phyloP scores from a whole-genome alignment of 1,140 invertebrate genomes.

The Scaptomyza hsui region DNA sequence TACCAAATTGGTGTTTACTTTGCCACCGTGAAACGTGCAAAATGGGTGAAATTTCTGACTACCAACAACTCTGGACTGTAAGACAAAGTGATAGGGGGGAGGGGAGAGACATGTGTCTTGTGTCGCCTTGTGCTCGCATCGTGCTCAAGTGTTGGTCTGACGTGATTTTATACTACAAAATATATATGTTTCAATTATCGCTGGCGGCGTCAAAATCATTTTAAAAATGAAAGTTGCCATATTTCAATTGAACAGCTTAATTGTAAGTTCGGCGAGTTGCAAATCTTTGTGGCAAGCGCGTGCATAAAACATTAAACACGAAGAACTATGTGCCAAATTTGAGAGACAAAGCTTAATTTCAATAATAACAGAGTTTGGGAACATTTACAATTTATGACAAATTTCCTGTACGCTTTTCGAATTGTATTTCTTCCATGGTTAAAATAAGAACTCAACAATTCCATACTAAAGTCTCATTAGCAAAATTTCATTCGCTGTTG shows the following conservation, averaged over 20 bases:
- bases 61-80: not conserved
- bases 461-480: not conserved
- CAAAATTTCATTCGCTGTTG: not conserved
- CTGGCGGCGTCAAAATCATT: constrained; percentile 51
- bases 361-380: not conserved
- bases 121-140: constrained; percentile 18
- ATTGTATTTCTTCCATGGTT: too few species aligned
- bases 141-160: constrained; percentile 61
- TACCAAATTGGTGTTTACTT: constrained; percentile 6
- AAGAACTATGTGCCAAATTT: constrained; percentile 19
- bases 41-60: constrained; percentile 74
- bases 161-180: constrained; percentile 73
- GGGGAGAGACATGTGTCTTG: not conserved
- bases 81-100: too few species aligned
- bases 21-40: constrained; percentile 60
- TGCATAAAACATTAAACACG: constrained; percentile 9
- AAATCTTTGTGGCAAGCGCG: not conserved
- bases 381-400: too few species aligned
- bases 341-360: not conserved
- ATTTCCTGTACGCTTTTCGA: too few species aligned
- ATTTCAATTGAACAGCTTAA: constrained; percentile 73
- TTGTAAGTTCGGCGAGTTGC: constrained; percentile 29
- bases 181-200: constrained; percentile 82
- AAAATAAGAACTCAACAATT: not conserved
- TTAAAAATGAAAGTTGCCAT: constrained; percentile 74